Evolutionary conservation across 2,888 invertebrate species (phyloP), one percentile per base, ranked within the genome.

Genomic region (Andrena bicolor): DNA sequence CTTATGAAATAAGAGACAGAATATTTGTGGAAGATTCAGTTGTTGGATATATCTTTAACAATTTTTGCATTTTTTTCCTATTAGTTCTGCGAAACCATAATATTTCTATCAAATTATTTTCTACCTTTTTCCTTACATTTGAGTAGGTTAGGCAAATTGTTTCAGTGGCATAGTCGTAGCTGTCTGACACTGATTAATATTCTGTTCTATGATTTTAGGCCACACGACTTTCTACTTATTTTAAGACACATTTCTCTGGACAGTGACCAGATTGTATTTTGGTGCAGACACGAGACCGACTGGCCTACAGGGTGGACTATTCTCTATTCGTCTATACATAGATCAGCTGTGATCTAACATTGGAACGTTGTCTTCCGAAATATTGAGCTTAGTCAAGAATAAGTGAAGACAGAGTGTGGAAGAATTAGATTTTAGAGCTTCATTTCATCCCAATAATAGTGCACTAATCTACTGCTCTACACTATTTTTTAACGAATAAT

Each of bases 311-410:
- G 78, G 77, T 81, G 72, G 58, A 69, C 88, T 79, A 72, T 84
- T 90, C 90, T 77, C 86, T 86, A 87, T 89, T 87, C 71, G 35
- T 71, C 88, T 91, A 92, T 92, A 91, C 88, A 88, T 91, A 90
- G 90, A 78, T 71, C 23, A 63, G 32, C 76, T 53, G 53, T 13
- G 10, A 51, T 61, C 82, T 78, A 83, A 84, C 69, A 76, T 84
- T 87, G 80, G 71, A 51, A 23, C 23, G 60, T 74, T 69, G 26
- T 64, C 63, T 10, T 51, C 26, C 4, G 35, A 80, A 80, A 53
- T 53, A 32, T 26, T 13, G n/a, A 26, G 28, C 30, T 8, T n/a
- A 32, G 16, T 30, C 13, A 7, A 16, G 6, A 13, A 16, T 30
- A 32, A 2, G 5, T 4, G 41, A 56, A 56, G 8, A 8, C 10